Evolutionary conservation across 92 coral and sea anemone genomes (phyloP).

Genomic region (Parazoanthus darwini): DNA sequence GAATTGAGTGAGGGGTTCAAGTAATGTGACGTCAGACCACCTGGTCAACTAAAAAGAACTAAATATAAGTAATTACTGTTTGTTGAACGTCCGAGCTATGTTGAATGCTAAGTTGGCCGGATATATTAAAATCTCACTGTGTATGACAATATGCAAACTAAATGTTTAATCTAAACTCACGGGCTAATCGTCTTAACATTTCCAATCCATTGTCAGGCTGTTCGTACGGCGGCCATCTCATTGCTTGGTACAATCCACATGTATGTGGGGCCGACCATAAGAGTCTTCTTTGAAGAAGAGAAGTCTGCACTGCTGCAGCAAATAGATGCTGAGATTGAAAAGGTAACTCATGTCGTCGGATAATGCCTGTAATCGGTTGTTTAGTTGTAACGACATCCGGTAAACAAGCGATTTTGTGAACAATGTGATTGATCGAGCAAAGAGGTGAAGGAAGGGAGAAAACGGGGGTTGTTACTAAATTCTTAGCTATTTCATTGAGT

Average conservation of each 20-base stretch:
- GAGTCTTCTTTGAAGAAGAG: conserved; percentile 98
- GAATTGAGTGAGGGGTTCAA: background rate
- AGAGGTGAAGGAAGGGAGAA: too few relatives aligned
- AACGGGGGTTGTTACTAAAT: too few relatives aligned
- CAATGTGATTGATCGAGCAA: too few relatives aligned
- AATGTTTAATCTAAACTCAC: too few relatives aligned
- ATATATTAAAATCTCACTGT: background rate
- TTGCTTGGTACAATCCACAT: conserved; percentile 83
- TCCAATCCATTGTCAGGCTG: conserved; percentile 64
- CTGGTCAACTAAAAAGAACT: too few relatives aligned
- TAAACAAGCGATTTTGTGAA: too few relatives aligned
- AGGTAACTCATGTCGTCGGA: conserved; percentile 43
- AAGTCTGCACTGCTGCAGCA: conserved; percentile 88
- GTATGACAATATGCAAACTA: too few relatives aligned
- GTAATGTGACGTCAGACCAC: too few relatives aligned
- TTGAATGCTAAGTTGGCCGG: background rate
- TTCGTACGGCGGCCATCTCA: conserved; percentile 88
- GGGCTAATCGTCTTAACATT: background rate
- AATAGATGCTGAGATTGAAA: conserved; percentile 91
- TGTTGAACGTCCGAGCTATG: background rate
- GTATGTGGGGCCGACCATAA: conserved; percentile 89
- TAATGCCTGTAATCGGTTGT: too few relatives aligned
- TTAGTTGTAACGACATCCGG: too few relatives aligned
- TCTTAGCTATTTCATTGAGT: too few relatives aligned
- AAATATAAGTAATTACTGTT: too few relatives aligned